Conservation (phyloP, 2,888 invertebrate species). For the Odontocerum albicorne region DNA sequence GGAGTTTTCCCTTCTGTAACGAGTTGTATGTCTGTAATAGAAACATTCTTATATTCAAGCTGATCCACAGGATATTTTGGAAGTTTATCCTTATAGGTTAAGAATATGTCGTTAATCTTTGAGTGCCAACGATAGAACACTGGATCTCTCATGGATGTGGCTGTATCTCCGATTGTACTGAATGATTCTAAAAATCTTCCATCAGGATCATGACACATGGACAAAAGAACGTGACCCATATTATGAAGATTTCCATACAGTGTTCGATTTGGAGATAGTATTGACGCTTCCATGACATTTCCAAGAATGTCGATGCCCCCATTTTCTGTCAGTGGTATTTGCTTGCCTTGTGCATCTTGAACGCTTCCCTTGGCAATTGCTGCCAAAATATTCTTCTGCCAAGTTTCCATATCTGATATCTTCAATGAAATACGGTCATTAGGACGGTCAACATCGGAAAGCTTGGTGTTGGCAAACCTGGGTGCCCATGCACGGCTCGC, state of each 20-base stretch:
- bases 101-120: conserved; percentile 43
- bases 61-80: conserved; percentile 40
- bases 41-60: conserved; percentile 33
- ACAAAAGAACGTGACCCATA: conserved; percentile 76
- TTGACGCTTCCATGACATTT: conserved; percentile 76
- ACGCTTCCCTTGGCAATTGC: conserved; percentile 68
- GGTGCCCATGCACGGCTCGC: conserved; percentile 67
- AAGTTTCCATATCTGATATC: conserved; percentile 70
- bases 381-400: conserved; percentile 71
- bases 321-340: conserved; percentile 61
- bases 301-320: conserved; percentile 78
- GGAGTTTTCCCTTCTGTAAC: conserved; percentile 19
- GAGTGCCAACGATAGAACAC: conserved; percentile 46
- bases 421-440: conserved; percentile 67
- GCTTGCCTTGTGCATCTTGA: conserved; percentile 58
- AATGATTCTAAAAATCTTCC: conserved; percentile 61
- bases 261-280: conserved; percentile 66
- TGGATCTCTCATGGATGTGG: conserved; percentile 46
- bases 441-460: conserved; percentile 67
- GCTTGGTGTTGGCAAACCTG: conserved; percentile 54
- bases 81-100: conserved; percentile 41
- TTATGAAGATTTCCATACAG: conserved; percentile 82
- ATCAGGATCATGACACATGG: conserved; percentile 80
- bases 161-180: conserved; percentile 43
- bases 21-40: conserved; percentile 24